Evolutionary conservation across 2,113 vertebrate genomes (phyloP).

Genomic region (Poicephalus meyeri): DNA sequence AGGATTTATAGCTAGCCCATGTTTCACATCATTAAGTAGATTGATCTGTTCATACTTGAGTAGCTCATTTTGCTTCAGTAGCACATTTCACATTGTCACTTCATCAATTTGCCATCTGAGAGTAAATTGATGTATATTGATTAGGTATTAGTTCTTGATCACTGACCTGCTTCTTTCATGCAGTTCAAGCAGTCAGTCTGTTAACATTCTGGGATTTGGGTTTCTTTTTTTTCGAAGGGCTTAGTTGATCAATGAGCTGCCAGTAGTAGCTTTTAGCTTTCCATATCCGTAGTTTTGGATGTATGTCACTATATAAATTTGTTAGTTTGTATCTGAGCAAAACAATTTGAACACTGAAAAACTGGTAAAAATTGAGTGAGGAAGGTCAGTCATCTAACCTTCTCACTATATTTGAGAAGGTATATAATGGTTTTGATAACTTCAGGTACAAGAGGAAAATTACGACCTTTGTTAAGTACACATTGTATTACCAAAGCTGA

Average conservation of each 20-base stretch:
- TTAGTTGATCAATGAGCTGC: not conserved
- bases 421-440: not conserved
- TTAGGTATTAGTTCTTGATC: not conserved
- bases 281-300: not conserved
- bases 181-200: not conserved
- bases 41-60: not conserved
- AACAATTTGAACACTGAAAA: not conserved
- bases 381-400: not conserved
- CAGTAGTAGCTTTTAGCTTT: not conserved
- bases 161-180: not conserved
- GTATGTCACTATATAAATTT: not conserved
- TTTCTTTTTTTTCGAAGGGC: not conserved
- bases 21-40: not conserved
- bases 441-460: not conserved
- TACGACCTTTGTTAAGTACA: not conserved
- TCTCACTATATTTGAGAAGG: not conserved
- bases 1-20: not conserved
- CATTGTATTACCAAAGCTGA: not conserved
- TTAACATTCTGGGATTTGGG: not conserved
- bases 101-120: not conserved
- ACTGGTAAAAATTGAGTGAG: not conserved
- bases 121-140: not conserved
- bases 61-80: not conserved
- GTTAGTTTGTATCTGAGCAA: not conserved
- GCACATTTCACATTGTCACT: rapidly evolving